phyloP scores from a whole-genome alignment of 1,140 invertebrate genomes.

The Drosophila grimshawi region DNA sequence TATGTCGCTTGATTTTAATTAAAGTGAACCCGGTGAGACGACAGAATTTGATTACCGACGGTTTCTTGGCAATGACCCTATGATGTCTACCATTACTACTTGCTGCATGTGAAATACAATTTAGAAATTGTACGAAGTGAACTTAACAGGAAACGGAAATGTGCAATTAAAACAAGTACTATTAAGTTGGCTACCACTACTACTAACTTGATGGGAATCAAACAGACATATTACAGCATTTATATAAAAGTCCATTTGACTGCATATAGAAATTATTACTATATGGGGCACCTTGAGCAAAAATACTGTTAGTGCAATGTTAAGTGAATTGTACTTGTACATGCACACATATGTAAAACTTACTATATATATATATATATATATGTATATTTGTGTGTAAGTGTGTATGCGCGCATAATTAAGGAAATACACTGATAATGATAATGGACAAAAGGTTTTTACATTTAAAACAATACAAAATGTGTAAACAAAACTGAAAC shows the following conservation, averaged over 20 bases:
- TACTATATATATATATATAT: neutral
- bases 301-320: constrained; percentile 2
- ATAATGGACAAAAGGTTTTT: constrained; percentile 3
- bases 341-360: neutral
- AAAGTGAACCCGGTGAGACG: neutral
- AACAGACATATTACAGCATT: neutral
- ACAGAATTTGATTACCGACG: neutral
- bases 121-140: neutral
- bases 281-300: neutral
- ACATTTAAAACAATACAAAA: constrained; percentile 10
- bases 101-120: neutral
- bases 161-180: neutral
- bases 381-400: constrained; percentile 1
- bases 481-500: neutral
- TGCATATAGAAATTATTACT: neutral
- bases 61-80: neutral
- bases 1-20: constrained; percentile 7
- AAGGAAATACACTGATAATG: neutral
- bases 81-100: neutral
- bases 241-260: neutral
- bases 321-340: neutral
- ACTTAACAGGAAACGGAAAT: neutral
- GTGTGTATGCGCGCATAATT: neutral
- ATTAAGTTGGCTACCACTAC: neutral
- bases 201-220: neutral